phyloP scores from a whole-genome alignment of 2,888 invertebrate species.

The Drosophila hamatofila region DNA sequence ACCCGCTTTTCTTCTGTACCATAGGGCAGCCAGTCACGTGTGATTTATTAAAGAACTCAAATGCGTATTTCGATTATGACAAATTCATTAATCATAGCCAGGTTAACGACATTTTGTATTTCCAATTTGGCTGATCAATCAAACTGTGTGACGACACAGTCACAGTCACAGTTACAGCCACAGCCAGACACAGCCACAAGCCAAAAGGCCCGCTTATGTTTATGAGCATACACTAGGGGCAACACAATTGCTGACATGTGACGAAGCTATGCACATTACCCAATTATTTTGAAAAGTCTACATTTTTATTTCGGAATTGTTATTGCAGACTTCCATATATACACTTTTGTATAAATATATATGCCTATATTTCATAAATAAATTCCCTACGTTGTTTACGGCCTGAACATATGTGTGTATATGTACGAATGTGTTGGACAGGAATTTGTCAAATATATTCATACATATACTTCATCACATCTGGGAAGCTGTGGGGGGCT shows the following conservation, averaged over 20 bases:
- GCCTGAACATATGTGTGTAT: slow-evolving; percentile 42
- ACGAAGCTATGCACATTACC: slow-evolving; percentile 14
- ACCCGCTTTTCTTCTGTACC: slow-evolving; percentile 63
- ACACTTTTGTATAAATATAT: not conserved
- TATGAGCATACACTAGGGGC: not conserved
- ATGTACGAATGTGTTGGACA: slow-evolving; percentile 14
- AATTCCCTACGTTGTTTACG: slow-evolving; percentile 62
- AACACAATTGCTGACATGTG: slow-evolving; percentile 40
- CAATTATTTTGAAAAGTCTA: slow-evolving; percentile 36
- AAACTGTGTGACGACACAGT: slow-evolving; percentile 51
- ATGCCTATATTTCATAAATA: slow-evolving; percentile 54
- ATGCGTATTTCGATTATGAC: slow-evolving; percentile 59
- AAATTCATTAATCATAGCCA: slow-evolving; percentile 75
- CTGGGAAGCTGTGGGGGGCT: slow-evolving; percentile 19
- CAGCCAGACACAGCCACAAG: not conserved
- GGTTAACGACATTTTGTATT: slow-evolving; percentile 75
- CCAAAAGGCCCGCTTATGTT: slow-evolving; percentile 27
- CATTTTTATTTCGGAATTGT: slow-evolving; percentile 26
- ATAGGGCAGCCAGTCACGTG: slow-evolving; percentile 26
- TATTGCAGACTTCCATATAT: slow-evolving; percentile 15
- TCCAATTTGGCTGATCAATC: slow-evolving; percentile 62
- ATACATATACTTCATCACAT: slow-evolving; percentile 8
- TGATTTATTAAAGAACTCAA: slow-evolving; percentile 54
- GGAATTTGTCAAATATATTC: slow-evolving; percentile 67
- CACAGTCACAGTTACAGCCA: not conserved